Evolutionary conservation across 2,888 invertebrate genomes (phyloP), one percentile per base, ranked within the genome.

Genomic region (Hydraecia micacea): DNA sequence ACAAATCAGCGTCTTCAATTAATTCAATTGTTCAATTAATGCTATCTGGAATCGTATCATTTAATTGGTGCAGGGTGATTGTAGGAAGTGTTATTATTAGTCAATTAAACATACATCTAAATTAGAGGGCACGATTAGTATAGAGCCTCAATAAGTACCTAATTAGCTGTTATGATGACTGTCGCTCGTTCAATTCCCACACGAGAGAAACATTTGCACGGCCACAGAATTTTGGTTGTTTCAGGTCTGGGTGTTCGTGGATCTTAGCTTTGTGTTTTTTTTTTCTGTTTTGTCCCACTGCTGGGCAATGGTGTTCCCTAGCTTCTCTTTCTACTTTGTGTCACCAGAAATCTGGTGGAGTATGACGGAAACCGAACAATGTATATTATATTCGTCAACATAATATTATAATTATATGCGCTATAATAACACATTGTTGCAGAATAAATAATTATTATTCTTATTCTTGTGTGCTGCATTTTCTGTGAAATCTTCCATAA

Each of bases 1-100:
- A 74, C 42, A 72, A 82, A 81, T 82, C 62, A 55, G 25, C 8
- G 46, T 63, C 55, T 60, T 18, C 72, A 72, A 83, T 74, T 75
- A 83, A 73, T 75, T 70, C 46, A 66, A 72, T 52, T 52, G 36
- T 72, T 72, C 63, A 74, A 70, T 75, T 79, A 66, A 73, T 70
- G n/a, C 9, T 77, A 73, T 68, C 49, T 52, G 15, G 32, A 66
- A 76, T 70, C 21, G 18, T 72, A 68, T 80, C 46, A 73, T 28
- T 62, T 81, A 69, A 58, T 73, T 66, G 65, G 60, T 77, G 11
- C 21, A 15, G 42, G 36, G 15, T 52, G 42, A 65, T 58, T 18
- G 4, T 6, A 55, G 58, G 42, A 68, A 66, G 15, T 71, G 25
- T 46, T 52, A 60, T 49, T 68, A 42, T 62, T 28, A 25, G 32